Evolutionary conservation across 2,797 vertebrate genomes (phyloP), one percentile per base, ranked within the genome.

Genomic region (Sternarchorhynchus goeldii): DNA sequence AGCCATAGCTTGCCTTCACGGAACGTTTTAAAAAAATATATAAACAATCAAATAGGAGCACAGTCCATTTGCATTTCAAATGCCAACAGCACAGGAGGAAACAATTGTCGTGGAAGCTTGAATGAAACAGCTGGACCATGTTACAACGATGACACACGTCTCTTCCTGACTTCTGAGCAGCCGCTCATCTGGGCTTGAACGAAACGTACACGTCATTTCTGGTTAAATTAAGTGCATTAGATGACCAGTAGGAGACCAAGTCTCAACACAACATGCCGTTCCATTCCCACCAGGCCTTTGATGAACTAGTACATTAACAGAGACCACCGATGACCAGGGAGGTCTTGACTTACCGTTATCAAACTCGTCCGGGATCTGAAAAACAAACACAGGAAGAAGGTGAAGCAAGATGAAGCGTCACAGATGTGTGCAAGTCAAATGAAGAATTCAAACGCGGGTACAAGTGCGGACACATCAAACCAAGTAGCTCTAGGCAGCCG

Each of bases 331-430:
- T n/a, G 21, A 6, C 5, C n/a, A 16, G 2, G 2, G 45, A 36
- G n/a, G 39, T 36, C 59, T 20, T 78, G 77, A 94, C 95, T 96
- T 87, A 98, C 96, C 96, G 36, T 84, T 90, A 88, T 97, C 95
- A 50, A 97, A 98, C 86, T 96, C 96, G 64, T 98, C 96, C 0
- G 94, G 94, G 85, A 98, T 94, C 96, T 97, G 88, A 5, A 29
- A 76, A 81, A 31, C 56, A 39, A 85, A 14, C 4, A 12, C 80
- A 66, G 80, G 4, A 18, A 87, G 2, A 76, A 79, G 62, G n/a
- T 83, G 56, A 32, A 6, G 73, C 64, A 56, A 29, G 12, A 6
- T 10, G 0, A 14, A 5, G 18, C 50, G 39, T 66, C 32, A 12
- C 53, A 25, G 55, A 2, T 34, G 12, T 45, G 20, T 17, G 7